A percentile compares a stretch with the other conserved stretches of the same genome.
phyloP scores from a whole-genome alignment of 2,113 vertebrate species.

The Pomatorhinus ruficollis region DNA sequence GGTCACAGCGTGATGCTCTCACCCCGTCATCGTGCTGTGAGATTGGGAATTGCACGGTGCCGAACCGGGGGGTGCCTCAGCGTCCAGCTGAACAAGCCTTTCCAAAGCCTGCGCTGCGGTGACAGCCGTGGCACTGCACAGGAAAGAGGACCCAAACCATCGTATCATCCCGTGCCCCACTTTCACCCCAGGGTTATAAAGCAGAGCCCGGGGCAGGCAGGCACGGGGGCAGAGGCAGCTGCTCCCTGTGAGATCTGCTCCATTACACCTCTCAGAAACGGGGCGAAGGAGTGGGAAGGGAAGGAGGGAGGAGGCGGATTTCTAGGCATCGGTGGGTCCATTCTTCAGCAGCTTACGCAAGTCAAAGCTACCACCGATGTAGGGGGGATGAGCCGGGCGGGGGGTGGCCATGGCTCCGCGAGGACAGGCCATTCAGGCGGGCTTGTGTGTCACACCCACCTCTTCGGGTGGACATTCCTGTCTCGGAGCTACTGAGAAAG shows the following conservation, averaged over 20 bases:
- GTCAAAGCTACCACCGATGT: constrained; percentile 36
- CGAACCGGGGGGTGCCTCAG: background rate
- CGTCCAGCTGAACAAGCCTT: accelerated
- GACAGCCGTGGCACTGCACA: background rate
- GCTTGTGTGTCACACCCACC: background rate
- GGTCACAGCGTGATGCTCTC: background rate
- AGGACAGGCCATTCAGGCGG: constrained; percentile 1
- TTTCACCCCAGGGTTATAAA: background rate
- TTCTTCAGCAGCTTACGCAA: constrained; percentile 32
- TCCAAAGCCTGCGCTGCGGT: background rate
- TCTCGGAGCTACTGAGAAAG: background rate
- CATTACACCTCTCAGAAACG: constrained; percentile 22
- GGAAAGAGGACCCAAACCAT: background rate
- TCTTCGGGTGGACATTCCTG: background rate
- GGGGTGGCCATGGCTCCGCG: background rate
- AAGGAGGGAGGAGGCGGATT: constrained; percentile 34
- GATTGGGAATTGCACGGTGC: background rate
- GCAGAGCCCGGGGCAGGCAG: background rate
- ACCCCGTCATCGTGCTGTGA: accelerated
- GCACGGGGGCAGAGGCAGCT: constrained; percentile 1
- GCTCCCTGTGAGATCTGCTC: constrained; percentile 29
- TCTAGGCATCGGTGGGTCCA: constrained; percentile 57
- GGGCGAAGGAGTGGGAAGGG: constrained; percentile 13
- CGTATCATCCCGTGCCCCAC: background rate
- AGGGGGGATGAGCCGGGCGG: background rate